Evolutionary conservation across 2,888 invertebrate species (phyloP), one percentile per base, ranked within the genome.

Genomic region (Rhagophthalmus giganteus): DNA sequence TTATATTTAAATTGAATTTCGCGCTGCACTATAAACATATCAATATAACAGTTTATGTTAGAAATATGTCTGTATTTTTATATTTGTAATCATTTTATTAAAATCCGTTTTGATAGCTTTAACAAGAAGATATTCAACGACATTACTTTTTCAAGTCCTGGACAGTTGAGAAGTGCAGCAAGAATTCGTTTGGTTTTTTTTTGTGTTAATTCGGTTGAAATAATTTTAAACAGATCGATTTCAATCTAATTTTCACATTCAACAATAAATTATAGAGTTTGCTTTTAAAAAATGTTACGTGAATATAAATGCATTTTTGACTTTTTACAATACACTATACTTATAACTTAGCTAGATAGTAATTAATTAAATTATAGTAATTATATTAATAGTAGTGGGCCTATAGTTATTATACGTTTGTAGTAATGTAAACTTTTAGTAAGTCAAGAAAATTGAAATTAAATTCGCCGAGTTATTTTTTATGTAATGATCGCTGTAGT

Each of bases 321-420:
- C 47, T 39, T 46, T 46, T 47, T 47, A 39, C 38, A 37, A 55
- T 61, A 60, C 57, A 58, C 55, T 63, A 63, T 65, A 65, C 63
- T 67, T 62, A 62, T 63, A 40, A 41, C 51, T 62, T 70, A 72
- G 66, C 58, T 71, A 71, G 70, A 66, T 71, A 72, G 71, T 66
- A 65, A 69, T 64, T 66, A 67, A 64, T 64, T 66, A 63, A 68
- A 67, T 67, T 66, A 67, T 63, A 59, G 50, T 53, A 52, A 60
- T 56, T 55, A 58, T 62, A 63, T 60, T 61, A 58, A 64, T 63
- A 65, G 69, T 72, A 71, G 70, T 69, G 69, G 71, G 71, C 71
- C 71, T 72, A 70, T 71, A 70, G 70, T 69, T 69, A 69, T 70
- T 68, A 67, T 67, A 61, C 55, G 55, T 63, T 59, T 45, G 54